Base-by-base conservation (phyloP, 2,113 vertebrate genomes). In the Coregonus clupeaformis region DNA sequence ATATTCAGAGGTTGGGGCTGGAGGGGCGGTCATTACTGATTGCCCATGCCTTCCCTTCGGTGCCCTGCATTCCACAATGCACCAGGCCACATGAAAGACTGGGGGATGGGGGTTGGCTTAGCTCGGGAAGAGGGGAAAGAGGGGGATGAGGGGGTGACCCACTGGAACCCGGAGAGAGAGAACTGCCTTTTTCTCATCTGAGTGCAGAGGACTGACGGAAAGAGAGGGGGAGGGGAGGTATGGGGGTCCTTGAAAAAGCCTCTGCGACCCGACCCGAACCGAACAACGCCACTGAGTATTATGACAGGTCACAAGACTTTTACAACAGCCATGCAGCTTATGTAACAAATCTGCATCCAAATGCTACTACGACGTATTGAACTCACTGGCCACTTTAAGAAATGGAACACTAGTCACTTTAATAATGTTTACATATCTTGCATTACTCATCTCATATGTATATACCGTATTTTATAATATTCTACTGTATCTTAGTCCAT, bases 21-120 rank as follows among this genome's bases (percentile, higher is more conserved):
- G 73, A 59, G 80, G 77, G 52, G 62, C 78, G 74, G 79, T 77
- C 71, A 74, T 72, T 72, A 24, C 78, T 74, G 73, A 86, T 85
- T 80, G 80, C 79, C 49, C 81, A 84, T 75, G 82, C 75, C 76
- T 52, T 27, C 0, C 85, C 88, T 91, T 89, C 0, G 75, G 88
- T 76, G 89, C 63, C 0, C 27, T 70, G 82, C 86, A 73, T 2
- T 90, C 90, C 84, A 80, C 29, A 64, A 75, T 69, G 79, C 30
- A 4, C 6, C 75, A 64, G 45, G 25, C 45, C 24, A n/a, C 45
- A 52, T 29, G 45, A 55, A 14, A 66, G 64, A 45, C 20, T 3
- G 12, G 69, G 76, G 59, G 72, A 55, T 45, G 14, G 32, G 69
- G 27, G 25, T 80, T 73, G 85, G 69, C 62, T 82, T 80, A 87